These are phyloP conservation scores for Ooceraea biroi DNA, from an alignment of 1,140 invertebrate genomes.

Conservation along the genomic window DNA sequence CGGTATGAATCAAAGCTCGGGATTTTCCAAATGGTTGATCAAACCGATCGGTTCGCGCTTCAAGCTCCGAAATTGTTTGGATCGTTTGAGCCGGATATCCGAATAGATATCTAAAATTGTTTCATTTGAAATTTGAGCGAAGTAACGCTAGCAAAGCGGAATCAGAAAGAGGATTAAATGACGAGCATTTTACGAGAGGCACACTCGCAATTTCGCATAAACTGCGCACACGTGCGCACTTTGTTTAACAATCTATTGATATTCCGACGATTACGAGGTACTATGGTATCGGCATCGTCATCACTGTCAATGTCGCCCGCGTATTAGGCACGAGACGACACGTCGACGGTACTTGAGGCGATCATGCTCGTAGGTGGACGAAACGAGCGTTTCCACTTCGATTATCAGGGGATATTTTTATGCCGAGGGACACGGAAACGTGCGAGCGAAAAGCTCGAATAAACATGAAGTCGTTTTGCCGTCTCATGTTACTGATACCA, in stretches of 20 bases:
- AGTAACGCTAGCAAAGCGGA: too few species aligned
- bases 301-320: neutral
- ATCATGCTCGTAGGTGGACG: slow-evolving; percentile 14
- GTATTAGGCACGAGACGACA: too few species aligned
- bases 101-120: too few species aligned
- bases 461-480: neutral
- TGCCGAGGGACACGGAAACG: neutral
- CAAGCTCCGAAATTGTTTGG: too few species aligned
- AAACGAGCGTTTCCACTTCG: slow-evolving; percentile 7
- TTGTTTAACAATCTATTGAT: slow-evolving; percentile 22
- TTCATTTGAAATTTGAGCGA: too few species aligned
- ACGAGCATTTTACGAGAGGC: too few species aligned
- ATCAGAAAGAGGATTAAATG: neutral
- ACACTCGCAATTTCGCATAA: too few species aligned
- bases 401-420: slow-evolving; percentile 35
- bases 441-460: slow-evolving; percentile 13
- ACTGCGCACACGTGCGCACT: neutral
- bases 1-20: too few species aligned
- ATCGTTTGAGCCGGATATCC: too few species aligned
- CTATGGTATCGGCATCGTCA: neutral
- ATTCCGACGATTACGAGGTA: neutral
- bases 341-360: slow-evolving; percentile 12
- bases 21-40: too few species aligned
- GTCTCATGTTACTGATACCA: neutral
- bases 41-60: too few species aligned